phyloP scores from a whole-genome alignment of 2,888 invertebrate species.

The Tineola bisselliella region DNA sequence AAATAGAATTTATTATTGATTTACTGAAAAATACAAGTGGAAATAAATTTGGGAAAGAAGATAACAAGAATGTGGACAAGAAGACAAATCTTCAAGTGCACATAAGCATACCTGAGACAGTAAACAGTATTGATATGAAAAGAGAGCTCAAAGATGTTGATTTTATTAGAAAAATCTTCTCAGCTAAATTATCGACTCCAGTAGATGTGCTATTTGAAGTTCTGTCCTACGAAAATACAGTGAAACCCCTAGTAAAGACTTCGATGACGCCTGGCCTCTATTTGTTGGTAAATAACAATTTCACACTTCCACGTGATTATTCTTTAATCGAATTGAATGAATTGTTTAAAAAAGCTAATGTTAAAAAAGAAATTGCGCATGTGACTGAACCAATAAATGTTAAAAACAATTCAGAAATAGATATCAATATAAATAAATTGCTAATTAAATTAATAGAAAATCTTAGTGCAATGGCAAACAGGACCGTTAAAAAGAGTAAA shows the following conservation, averaged over 20 bases:
- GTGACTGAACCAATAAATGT: constrained; percentile 18
- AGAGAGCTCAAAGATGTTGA: constrained; percentile 15
- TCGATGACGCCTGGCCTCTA: constrained; percentile 34
- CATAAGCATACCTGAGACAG: constrained; percentile 35
- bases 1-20: constrained; percentile 43
- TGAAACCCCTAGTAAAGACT: not conserved
- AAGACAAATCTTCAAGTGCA: constrained; percentile 30
- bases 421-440: constrained; percentile 34
- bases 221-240: constrained; percentile 28
- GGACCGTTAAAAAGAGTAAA: constrained; percentile 16
- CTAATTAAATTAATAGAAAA: constrained; percentile 30
- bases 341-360: not conserved
- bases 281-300: constrained; percentile 31
- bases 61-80: too few relatives aligned
- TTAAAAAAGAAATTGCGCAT: not conserved
- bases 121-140: constrained; percentile 22
- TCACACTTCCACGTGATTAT: constrained; percentile 22
- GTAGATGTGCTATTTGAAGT: constrained; percentile 49
- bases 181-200: constrained; percentile 40
- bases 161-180: constrained; percentile 36
- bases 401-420: constrained; percentile 35
- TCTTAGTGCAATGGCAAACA: constrained; percentile 17
- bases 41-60: not conserved
- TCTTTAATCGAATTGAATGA: constrained; percentile 29
- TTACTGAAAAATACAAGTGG: constrained; percentile 27